Evolutionary conservation across 2,113 vertebrate genomes (phyloP).

Genomic region (Oreochromis tanganicae): DNA sequence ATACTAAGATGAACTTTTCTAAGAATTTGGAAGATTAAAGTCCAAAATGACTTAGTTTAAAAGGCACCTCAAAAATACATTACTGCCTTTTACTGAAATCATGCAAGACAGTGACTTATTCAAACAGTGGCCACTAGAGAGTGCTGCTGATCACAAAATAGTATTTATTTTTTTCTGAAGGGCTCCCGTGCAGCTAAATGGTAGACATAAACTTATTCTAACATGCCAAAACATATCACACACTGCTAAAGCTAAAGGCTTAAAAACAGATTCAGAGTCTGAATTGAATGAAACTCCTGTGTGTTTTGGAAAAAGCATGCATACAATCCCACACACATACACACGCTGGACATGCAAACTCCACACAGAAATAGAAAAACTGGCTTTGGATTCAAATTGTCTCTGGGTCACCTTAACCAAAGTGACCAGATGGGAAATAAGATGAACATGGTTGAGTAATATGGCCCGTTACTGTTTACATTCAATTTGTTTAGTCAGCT

Average conservation of each 20-base stretch:
- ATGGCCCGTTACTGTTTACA: background rate
- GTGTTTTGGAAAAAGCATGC: background rate
- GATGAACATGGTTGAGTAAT: background rate
- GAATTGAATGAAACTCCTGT: background rate
- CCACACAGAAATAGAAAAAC: background rate
- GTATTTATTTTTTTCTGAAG: background rate
- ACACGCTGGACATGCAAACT: background rate
- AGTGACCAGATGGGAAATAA: background rate
- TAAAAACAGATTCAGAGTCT: background rate
- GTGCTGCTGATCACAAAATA: conserved; percentile 15
- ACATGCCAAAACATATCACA: background rate
- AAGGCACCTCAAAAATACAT: background rate
- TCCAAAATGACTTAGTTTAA: background rate
- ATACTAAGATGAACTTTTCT: background rate
- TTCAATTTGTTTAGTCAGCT: background rate
- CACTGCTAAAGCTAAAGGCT: background rate
- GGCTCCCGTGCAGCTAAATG: background rate
- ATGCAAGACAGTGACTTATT: background rate
- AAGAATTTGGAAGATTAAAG: background rate
- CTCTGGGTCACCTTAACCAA: background rate
- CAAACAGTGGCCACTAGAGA: conserved; percentile 26
- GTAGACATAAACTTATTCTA: background rate
- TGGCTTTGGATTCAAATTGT: background rate
- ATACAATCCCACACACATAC: background rate
- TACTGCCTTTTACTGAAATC: background rate